Conservation (phyloP, 2,113 vertebrate species). For the Sprattus sprattus region DNA sequence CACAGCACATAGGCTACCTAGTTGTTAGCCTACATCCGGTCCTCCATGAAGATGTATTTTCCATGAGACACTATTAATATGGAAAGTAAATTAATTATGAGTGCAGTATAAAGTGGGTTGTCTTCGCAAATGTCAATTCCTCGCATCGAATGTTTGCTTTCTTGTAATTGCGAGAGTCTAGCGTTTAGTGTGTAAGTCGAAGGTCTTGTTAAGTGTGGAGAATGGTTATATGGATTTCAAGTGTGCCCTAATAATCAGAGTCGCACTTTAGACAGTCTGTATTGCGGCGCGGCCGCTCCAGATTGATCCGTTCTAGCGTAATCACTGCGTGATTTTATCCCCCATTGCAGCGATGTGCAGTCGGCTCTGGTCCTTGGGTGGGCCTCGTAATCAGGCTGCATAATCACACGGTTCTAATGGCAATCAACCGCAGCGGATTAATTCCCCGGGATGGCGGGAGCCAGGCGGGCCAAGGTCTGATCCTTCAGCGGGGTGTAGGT, state of each 20-base stretch:
- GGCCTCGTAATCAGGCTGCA: slow-evolving; percentile 77
- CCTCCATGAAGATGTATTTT: background rate
- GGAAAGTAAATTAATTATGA: background rate
- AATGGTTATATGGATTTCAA: slow-evolving; percentile 62
- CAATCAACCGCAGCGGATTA: slow-evolving; percentile 77
- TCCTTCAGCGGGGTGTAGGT: slow-evolving; percentile 79
- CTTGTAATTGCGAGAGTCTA: slow-evolving; percentile 33
- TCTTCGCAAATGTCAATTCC: background rate
- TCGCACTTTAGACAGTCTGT: slow-evolving; percentile 73
- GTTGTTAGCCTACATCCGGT: background rate
- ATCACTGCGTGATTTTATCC: slow-evolving; percentile 78
- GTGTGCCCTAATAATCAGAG: slow-evolving; percentile 78
- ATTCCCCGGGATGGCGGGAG: slow-evolving; percentile 68
- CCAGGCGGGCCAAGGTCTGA: slow-evolving; percentile 68
- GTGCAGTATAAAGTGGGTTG: slow-evolving; percentile 4
- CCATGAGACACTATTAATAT: background rate
- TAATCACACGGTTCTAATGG: slow-evolving; percentile 75
- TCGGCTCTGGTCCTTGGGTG: slow-evolving; percentile 68
- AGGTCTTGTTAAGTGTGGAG: slow-evolving; percentile 51
- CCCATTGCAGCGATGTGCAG: slow-evolving; percentile 70
- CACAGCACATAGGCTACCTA: background rate
- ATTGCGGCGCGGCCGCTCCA: slow-evolving; percentile 64
- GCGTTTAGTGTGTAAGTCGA: slow-evolving; percentile 47
- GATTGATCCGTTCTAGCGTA: slow-evolving; percentile 73
- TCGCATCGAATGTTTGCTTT: slow-evolving; percentile 56